A percentile compares a stretch with the other conserved stretches of the same genome.
phyloP scores from a whole-genome alignment of 2,888 invertebrate species.

The Aspidapion aeneum region DNA sequence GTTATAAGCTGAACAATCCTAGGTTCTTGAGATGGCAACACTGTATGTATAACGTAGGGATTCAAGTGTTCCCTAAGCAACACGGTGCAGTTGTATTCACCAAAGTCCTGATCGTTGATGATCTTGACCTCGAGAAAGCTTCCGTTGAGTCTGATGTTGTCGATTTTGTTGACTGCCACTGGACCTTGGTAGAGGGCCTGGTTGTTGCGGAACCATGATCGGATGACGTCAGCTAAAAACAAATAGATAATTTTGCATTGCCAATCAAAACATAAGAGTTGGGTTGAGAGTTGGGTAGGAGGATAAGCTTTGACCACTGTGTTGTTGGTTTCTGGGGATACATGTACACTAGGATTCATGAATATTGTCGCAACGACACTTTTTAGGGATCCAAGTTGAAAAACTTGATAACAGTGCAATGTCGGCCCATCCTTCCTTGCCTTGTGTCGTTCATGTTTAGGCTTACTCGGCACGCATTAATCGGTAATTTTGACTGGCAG shows the following conservation, averaged over 20 bases:
- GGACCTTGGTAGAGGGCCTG: slow-evolving; percentile 31
- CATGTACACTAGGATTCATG: no score
- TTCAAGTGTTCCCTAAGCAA: slow-evolving; percentile 24
- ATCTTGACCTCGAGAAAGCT: slow-evolving; percentile 29
- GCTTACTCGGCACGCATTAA: no score
- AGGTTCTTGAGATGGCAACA: slow-evolving; percentile 31
- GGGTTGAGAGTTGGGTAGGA: no score
- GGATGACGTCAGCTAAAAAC: slow-evolving; percentile 24
- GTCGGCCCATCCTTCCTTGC: no score
- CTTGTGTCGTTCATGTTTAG: no score
- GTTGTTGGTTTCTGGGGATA: no score
- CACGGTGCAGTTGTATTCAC: slow-evolving; percentile 37
- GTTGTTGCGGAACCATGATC: slow-evolving; percentile 34
- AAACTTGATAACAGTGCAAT: no score
- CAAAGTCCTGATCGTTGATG: slow-evolving; percentile 30
- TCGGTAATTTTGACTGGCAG: no score
- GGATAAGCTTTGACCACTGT: no score
- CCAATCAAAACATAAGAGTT: background rate
- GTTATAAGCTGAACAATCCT: slow-evolving; percentile 35
- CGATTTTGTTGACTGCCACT: slow-evolving; percentile 21
- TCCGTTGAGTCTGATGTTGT: slow-evolving; percentile 28
- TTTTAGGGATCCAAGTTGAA: no score
- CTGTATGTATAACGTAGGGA: slow-evolving; percentile 32
- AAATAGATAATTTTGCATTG: background rate
- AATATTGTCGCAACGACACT: no score